Evolutionary conservation across 1,140 invertebrate genomes (phyloP).

Genomic region (Phymorhynchus buccinoides): DNA sequence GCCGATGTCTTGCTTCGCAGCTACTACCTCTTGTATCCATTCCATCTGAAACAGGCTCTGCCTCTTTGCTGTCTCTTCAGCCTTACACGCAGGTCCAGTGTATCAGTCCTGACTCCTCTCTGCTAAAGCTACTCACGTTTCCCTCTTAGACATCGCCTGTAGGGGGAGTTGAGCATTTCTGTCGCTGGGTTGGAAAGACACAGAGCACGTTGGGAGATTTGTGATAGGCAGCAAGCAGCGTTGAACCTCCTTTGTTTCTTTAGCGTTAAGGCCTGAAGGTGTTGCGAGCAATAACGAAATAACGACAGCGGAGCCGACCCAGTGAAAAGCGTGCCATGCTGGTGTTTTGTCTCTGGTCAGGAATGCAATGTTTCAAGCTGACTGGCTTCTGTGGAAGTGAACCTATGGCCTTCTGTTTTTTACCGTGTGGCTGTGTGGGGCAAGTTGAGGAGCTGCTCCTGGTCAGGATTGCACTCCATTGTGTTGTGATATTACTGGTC

Average conservation of each 20-base stretch:
- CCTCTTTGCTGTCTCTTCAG: background rate
- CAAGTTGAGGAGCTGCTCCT: no score
- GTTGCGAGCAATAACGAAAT: background rate
- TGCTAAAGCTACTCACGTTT: no score
- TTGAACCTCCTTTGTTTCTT: background rate
- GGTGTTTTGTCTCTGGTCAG: background rate
- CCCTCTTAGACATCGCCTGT: no score
- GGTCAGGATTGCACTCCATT: background rate
- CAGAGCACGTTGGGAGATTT: background rate
- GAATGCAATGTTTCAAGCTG: no score
- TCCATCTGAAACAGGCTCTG: background rate
- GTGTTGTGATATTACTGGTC: background rate
- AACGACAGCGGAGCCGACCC: background rate
- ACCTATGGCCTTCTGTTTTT: no score
- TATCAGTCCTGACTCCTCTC: background rate
- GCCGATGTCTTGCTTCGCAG: background rate
- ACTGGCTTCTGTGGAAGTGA: no score
- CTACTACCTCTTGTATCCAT: background rate
- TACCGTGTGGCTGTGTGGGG: no score
- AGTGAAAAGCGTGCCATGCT: background rate
- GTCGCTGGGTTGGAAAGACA: no score
- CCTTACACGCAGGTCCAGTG: background rate
- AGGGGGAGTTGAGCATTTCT: background rate
- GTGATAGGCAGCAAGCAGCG: background rate
- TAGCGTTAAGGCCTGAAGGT: no score